Evolutionary conservation across 1,140 invertebrate species (phyloP), one percentile per base, ranked within the genome.

Genomic region (Sycophila sp.): DNA sequence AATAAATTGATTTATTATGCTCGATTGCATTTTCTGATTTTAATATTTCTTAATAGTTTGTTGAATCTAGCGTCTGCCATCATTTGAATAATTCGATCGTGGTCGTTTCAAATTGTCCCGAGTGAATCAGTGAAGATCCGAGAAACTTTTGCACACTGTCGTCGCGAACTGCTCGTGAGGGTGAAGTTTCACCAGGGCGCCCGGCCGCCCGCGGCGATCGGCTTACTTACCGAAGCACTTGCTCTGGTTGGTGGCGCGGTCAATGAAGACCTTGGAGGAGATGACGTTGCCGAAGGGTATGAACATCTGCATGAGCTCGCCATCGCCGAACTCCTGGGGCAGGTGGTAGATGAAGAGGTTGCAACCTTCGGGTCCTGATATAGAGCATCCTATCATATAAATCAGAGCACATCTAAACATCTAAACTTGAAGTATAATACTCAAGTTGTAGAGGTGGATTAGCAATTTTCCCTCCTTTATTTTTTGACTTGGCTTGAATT

Each of bases 271-370:
- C 91, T 99, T 99, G 80, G 97, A 98, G 87, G 96, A 98, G 88
- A 99, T 99, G 80, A 99, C 97, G 86, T 97, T 98, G 76, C 98
- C 98, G 86, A 99, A 99, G 51, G 98, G 97, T 78, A 98, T 90
- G 88, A 99, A 99, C 97, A 99, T 99, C 89, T 99, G 97, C 92
- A 98, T 98, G 80, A 99, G 92, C 86, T 99, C 98, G 59, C 93
- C 92, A 85, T 99, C 98, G 24, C 97, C 97, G 85, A 99, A 99
- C 88, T 99, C 98, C 88, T 99, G 97, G 64, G 98, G 98, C 87
- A 99, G 92, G 89, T 99, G 98, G 89, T 99, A 99, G 87, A 99
- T 99, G 91, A 99, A 99, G 73, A 99, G 91, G 88, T 99, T 99
- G 90, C 98, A 99, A 83, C 98, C 98, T 89, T 99, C 98, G 74